A percentile compares a stretch with the other conserved stretches of the same genome.
These are phyloP conservation scores for Lasaia peninsularis DNA, from an alignment of 1,140 invertebrate species.

Conservation along the genomic window DNA sequence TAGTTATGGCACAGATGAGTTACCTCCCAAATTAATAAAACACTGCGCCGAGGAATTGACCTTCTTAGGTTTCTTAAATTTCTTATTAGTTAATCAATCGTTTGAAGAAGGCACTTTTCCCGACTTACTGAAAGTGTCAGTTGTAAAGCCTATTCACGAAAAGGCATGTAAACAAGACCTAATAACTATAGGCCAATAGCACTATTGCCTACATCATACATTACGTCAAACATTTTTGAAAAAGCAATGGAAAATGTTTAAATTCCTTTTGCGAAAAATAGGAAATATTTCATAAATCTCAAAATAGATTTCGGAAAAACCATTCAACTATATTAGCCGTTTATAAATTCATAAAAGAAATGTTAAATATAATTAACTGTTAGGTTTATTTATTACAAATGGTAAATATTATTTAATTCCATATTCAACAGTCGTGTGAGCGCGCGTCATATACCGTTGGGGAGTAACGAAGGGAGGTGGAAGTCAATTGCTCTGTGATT, in stretches of 20 bases:
- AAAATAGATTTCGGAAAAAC: no score
- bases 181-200: slow-evolving; percentile 16
- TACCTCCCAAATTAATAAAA: background rate
- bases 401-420: no score
- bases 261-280: no score
- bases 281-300: no score
- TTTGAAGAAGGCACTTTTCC: background rate
- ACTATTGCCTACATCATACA: background rate
- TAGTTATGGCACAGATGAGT: background rate
- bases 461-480: no score
- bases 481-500: no score
- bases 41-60: background rate
- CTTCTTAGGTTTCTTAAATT: background rate
- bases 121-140: background rate
- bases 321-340: no score
- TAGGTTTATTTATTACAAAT: no score
- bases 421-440: no score
- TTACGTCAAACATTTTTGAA: slow-evolving; percentile 15
- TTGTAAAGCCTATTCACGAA: background rate
- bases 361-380: slow-evolving; percentile 15
- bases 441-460: no score
- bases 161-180: background rate
- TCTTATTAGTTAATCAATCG: no score
- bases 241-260: slow-evolving; percentile 12
- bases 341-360: slow-evolving; percentile 17